Conservation (phyloP, 30 jellyfish, hydroid and myxozoan genomes). For the Cassiopea xamachana region DNA sequence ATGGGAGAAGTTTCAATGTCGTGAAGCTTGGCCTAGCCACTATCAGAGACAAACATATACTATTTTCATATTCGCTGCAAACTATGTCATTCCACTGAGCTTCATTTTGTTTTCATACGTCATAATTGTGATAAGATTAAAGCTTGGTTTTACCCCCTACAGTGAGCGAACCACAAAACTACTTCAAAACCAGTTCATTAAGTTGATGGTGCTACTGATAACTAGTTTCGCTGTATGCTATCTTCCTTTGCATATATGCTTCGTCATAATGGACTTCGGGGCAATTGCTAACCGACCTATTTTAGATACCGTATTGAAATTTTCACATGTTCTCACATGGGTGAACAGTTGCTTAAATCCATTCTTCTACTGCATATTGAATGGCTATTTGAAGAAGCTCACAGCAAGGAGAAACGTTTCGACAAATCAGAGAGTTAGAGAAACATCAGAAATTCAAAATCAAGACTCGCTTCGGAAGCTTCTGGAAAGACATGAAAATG, state of each 20-base stretch:
- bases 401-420: not conserved
- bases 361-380: constrained; percentile 76
- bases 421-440: not conserved
- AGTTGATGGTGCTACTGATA: constrained; percentile 54
- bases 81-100: constrained; percentile 65
- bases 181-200: constrained; percentile 61
- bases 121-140: constrained; percentile 37
- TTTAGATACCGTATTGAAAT: constrained; percentile 33
- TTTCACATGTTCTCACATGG: constrained; percentile 74
- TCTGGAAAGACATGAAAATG: constrained; percentile 38
- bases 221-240: constrained; percentile 74
- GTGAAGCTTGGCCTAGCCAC: constrained; percentile 72
- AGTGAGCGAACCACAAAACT: constrained; percentile 33
- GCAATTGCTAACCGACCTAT: constrained; percentile 20
- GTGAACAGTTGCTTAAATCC: constrained; percentile 83
- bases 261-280: constrained; percentile 73
- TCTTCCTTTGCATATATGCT: constrained; percentile 66
- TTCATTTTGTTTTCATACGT: constrained; percentile 55
- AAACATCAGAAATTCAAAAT: constrained; percentile 2
- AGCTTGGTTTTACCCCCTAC: constrained; percentile 57
- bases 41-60: constrained; percentile 60
- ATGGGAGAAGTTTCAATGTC: constrained; percentile 56
- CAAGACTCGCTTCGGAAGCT: constrained; percentile 58
- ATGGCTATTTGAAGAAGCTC: constrained; percentile 49
- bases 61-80: constrained; percentile 49